phyloP scores from a whole-genome alignment of 2,113 vertebrate species.

The Phoenicopterus ruber region DNA sequence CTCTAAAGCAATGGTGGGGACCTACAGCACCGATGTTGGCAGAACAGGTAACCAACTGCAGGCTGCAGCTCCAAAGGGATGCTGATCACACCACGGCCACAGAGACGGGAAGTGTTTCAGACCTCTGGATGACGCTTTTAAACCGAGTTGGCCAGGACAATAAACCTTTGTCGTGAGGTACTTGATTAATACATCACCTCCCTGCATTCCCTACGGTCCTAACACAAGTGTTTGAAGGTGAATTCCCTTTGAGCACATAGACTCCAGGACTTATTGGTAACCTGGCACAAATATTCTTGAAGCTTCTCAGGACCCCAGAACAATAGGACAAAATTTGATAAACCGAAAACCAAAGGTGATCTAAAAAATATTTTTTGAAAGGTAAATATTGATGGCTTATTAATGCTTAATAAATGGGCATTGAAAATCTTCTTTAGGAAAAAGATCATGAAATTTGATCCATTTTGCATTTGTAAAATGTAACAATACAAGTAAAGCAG shows the following conservation, averaged over 20 bases:
- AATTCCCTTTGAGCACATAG: neutral
- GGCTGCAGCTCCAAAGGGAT: neutral
- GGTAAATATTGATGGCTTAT: neutral
- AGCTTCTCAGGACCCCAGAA: neutral
- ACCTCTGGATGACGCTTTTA: neutral
- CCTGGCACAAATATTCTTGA: neutral
- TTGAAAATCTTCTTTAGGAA: neutral
- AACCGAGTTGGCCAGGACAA: neutral
- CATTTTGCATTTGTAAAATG: no score
- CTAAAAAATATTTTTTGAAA: neutral
- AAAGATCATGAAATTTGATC: no score
- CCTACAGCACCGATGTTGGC: rapidly evolving
- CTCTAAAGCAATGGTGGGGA: neutral
- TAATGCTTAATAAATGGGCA: neutral
- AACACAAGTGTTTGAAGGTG: no score
- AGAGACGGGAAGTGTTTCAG: neutral
- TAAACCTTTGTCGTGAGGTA: neutral
- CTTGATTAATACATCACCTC: neutral
- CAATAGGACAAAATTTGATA: neutral
- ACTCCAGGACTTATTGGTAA: neutral
- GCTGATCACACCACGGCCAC: neutral
- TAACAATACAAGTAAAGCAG: no score
- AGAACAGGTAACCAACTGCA: rapidly evolving
- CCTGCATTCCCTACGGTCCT: neutral
- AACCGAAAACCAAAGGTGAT: neutral